phyloP scores from a whole-genome alignment of 1,140 invertebrate genomes.

The Penaeus chinensis region DNA sequence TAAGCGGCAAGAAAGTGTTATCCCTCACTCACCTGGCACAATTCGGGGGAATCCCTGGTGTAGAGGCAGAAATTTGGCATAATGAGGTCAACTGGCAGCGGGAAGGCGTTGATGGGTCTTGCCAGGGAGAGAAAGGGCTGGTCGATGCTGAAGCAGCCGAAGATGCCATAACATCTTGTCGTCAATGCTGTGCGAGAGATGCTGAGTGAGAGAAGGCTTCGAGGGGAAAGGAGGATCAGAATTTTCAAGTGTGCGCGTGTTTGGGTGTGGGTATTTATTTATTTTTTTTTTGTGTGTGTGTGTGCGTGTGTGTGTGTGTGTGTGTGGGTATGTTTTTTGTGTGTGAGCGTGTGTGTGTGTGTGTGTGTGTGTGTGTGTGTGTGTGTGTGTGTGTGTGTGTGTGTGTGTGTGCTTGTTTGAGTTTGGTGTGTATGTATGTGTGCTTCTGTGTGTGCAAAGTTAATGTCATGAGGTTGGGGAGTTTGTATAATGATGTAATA shows the following conservation, averaged over 20 bases:
- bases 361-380: not conserved
- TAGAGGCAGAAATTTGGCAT: constrained; percentile 71
- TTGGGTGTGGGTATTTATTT: too few relatives aligned
- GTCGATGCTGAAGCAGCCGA: constrained; percentile 86
- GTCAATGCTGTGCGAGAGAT: constrained; percentile 23
- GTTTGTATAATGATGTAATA: too few relatives aligned
- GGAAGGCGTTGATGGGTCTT: constrained; percentile 82
- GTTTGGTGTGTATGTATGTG: too few relatives aligned
- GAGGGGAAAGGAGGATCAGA: not conserved
- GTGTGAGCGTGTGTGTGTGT: not conserved
- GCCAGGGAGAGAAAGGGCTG: constrained; percentile 80
- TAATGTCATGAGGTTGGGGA: too few relatives aligned
- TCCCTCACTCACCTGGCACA: constrained; percentile 67
- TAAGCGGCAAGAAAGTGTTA: too few relatives aligned
- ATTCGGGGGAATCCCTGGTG: constrained; percentile 71
- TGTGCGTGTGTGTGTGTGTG: not conserved
- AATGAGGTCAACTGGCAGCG: constrained; percentile 74
- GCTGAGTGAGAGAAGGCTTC: not conserved
- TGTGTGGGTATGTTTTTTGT: not conserved
- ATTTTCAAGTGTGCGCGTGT: not conserved
- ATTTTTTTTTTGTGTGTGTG: not conserved
- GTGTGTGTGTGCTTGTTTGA: too few relatives aligned
- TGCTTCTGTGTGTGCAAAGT: too few relatives aligned
- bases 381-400: not conserved
- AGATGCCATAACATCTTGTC: constrained; percentile 78